These are phyloP conservation scores for Uria aalge DNA, from an alignment of 2,113 vertebrate genomes.

Conservation along the genomic window DNA sequence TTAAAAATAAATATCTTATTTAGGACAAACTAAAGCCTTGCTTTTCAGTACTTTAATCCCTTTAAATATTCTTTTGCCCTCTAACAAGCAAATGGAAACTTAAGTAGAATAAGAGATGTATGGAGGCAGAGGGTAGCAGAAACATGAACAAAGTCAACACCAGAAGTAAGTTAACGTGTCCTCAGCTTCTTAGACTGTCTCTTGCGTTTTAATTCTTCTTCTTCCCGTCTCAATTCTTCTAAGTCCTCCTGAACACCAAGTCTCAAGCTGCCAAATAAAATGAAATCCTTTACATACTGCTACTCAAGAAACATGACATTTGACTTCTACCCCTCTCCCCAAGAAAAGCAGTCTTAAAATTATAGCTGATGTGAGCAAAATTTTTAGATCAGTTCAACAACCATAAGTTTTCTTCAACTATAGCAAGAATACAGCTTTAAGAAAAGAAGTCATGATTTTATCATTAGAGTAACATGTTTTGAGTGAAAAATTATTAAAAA, in stretches of 20 bases:
- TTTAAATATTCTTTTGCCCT: slow-evolving; percentile 63
- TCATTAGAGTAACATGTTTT: background rate
- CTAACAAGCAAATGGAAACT: slow-evolving; percentile 65
- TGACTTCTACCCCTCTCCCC: background rate
- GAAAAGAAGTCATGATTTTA: background rate
- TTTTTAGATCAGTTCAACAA: background rate
- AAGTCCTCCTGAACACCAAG: slow-evolving; percentile 89
- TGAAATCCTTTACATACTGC: background rate
- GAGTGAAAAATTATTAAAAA: background rate
- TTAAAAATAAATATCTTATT: slow-evolving; percentile 71
- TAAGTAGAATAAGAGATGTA: slow-evolving; percentile 47
- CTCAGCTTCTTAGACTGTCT: slow-evolving; percentile 81
- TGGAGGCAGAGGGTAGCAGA: slow-evolving; percentile 38
- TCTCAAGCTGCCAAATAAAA: slow-evolving; percentile 77
- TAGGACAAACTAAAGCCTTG: slow-evolving; percentile 64
- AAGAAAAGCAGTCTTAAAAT: background rate
- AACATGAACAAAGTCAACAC: slow-evolving; percentile 35
- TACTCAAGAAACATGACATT: background rate
- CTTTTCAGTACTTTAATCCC: slow-evolving; percentile 55
- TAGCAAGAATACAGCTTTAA: background rate
- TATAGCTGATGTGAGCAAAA: background rate
- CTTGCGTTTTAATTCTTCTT: slow-evolving; percentile 82
- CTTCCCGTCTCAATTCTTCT: slow-evolving; percentile 86
- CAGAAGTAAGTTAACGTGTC: slow-evolving; percentile 55
- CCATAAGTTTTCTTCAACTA: background rate